These are phyloP conservation scores for Rhogogaster chlorosoma DNA, from an alignment of 2,888 invertebrate species.

Conservation along the genomic window DNA sequence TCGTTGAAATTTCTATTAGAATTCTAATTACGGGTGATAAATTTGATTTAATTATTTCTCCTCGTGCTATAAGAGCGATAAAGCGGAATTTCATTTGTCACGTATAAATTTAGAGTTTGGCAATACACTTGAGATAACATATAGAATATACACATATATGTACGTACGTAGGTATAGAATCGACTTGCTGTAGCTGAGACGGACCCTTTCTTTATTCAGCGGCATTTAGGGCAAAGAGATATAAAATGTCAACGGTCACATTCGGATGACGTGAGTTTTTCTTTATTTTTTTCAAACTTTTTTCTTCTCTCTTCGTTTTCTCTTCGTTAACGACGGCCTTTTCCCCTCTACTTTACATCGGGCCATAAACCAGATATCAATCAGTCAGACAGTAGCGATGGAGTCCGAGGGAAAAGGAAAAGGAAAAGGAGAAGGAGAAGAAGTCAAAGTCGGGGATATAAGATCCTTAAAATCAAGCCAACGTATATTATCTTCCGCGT, in stretches of 20 bases:
- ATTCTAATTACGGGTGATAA: neutral
- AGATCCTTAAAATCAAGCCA: conserved; percentile 18
- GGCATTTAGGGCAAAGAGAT: neutral
- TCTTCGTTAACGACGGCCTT: conserved; percentile 15
- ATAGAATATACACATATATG: no score
- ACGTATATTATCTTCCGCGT: neutral
- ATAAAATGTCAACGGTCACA: conserved; percentile 26
- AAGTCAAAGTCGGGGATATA: neutral
- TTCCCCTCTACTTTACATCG: neutral
- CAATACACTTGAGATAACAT: neutral
- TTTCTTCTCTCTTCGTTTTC: neutral
- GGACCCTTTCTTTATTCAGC: neutral
- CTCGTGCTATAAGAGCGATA: neutral
- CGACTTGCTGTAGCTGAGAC: neutral
- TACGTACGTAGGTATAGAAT: neutral
- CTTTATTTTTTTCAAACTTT: neutral
- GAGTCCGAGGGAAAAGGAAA: neutral
- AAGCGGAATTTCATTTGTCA: neutral
- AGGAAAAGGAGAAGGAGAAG: neutral
- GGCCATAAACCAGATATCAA: conserved; percentile 38
- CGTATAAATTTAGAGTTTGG: neutral
- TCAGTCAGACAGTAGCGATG: conserved; percentile 18
- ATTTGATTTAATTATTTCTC: neutral
- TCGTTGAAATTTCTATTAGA: neutral
- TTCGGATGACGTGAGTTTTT: conserved; percentile 7